phyloP scores from a whole-genome alignment of 2,888 invertebrate species.

The Pachliopta kotzebuea region DNA sequence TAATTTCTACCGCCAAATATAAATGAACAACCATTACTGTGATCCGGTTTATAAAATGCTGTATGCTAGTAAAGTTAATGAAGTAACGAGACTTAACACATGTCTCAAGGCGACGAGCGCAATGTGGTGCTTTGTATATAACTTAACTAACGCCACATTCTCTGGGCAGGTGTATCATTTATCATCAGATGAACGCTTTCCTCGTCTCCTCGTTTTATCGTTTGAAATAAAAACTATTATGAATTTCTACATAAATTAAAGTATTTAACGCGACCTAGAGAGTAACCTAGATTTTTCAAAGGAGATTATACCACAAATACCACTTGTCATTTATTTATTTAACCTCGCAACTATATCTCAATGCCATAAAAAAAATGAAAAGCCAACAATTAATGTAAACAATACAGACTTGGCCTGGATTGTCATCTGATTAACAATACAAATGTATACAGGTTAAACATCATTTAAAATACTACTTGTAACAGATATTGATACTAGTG shows the following conservation, averaged over 20 bases:
- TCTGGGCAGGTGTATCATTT: too few relatives aligned
- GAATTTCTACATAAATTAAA: background rate
- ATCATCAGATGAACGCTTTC: too few relatives aligned
- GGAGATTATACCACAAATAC: background rate
- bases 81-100: too few relatives aligned
- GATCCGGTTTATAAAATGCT: too few relatives aligned
- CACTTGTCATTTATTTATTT: constrained; percentile 2
- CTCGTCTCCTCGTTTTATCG: too few relatives aligned
- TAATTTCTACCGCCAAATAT: too few relatives aligned
- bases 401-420: constrained; percentile 12
- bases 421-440: background rate
- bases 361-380: background rate
- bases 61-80: too few relatives aligned
- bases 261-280: background rate
- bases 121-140: too few relatives aligned
- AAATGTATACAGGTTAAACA: background rate
- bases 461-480: background rate
- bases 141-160: too few relatives aligned
- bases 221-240: too few relatives aligned
- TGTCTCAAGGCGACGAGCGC: too few relatives aligned
- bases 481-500: background rate
- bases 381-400: background rate
- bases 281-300: background rate
- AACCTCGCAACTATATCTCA: constrained; percentile 5
- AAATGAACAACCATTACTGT: too few relatives aligned